A percentile compares a stretch with the other conserved stretches of the same genome.
Conservation (phyloP, 2,797 vertebrate species). For the Streptopelia turtur region DNA sequence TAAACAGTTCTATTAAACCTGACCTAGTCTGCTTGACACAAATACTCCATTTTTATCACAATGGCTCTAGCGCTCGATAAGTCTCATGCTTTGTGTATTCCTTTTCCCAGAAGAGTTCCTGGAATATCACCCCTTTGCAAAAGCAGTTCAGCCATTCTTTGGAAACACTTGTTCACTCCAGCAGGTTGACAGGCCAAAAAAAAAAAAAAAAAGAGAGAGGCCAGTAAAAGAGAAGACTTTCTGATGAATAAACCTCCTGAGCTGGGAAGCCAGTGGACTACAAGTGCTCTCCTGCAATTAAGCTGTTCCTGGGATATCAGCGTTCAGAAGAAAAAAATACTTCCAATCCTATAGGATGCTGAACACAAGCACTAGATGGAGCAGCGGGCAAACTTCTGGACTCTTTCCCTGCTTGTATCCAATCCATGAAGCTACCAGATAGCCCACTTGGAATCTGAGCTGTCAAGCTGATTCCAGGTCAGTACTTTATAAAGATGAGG, state of each 20-base stretch:
- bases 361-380: constrained; percentile 67
- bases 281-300: neutral
- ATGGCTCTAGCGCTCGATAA: rapidly evolving
- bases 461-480: neutral
- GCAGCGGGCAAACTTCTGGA: constrained; percentile 53
- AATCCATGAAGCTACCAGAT: neutral
- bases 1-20: neutral
- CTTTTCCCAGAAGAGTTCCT: neutral
- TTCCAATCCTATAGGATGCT: neutral
- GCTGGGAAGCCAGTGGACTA: neutral
- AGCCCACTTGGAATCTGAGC: neutral
- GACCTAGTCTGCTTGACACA: neutral
- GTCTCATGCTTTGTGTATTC: neutral
- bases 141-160: neutral
- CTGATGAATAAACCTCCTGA: neutral
- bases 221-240: neutral
- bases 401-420: neutral
- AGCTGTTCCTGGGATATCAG: neutral
- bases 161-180: neutral
- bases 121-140: neutral
- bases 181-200: neutral
- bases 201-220: neutral
- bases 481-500: neutral
- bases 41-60: neutral
- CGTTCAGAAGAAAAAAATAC: neutral